Evolutionary conservation across 2,888 invertebrate genomes (phyloP).

Genomic region (Ormyrus nitidulus): DNA sequence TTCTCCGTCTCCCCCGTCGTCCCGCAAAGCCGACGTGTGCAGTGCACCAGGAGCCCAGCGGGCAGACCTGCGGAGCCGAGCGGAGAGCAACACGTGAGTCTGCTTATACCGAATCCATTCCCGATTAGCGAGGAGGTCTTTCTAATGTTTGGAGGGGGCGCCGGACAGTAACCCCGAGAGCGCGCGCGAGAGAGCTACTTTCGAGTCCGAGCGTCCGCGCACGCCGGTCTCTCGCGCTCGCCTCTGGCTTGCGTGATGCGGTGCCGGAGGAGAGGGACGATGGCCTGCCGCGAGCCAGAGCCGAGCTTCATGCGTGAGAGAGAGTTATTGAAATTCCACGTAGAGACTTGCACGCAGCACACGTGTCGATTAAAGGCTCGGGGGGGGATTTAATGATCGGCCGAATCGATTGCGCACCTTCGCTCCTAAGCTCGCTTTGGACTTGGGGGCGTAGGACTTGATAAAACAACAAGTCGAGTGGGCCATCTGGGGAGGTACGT

Average conservation of each 20-base stretch:
- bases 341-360: too few species aligned
- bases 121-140: constrained; percentile 33
- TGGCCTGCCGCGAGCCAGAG: background rate
- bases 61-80: background rate
- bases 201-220: too few species aligned
- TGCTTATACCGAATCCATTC: background rate
- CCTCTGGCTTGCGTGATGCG: too few species aligned
- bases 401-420: constrained; percentile 5
- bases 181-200: too few species aligned
- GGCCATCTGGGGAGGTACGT: too few species aligned
- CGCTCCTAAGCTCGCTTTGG: too few species aligned
- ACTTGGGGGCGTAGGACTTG: too few species aligned
- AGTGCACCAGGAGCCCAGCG: background rate
- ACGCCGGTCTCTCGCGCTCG: too few species aligned
- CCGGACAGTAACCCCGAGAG: constrained; percentile 38
- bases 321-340: constrained; percentile 36
- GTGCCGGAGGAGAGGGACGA: background rate
- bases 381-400: constrained; percentile 11
- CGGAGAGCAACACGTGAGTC: constrained; percentile 20
- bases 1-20: background rate
- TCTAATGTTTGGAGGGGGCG: constrained; percentile 20
- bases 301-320: background rate
- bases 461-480: too few species aligned
- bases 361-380: constrained; percentile 18
- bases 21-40: background rate